Percentiles rank a stretch among this genome's conserved stretches.
Evolutionary conservation across 1,140 invertebrate genomes (phyloP).

Genomic region (Tetramorium parvispinum): DNA sequence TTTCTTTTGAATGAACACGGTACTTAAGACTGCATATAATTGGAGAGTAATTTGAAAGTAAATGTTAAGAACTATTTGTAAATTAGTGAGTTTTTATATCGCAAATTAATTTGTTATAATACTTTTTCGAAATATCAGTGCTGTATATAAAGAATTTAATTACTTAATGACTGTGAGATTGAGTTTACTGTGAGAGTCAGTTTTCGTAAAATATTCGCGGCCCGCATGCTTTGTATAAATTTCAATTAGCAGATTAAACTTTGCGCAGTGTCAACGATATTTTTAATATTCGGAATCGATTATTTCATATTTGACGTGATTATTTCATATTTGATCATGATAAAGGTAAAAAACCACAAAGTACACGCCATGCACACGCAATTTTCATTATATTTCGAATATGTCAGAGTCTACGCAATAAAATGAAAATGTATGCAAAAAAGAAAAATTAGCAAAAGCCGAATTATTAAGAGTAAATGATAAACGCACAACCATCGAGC

Average conservation of each 20-base stretch:
- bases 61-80: neutral
- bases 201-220: slow-evolving; percentile 28
- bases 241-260: slow-evolving; percentile 57
- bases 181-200: neutral
- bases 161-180: slow-evolving; percentile 43
- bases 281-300: slow-evolving; percentile 35
- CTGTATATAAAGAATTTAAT: slow-evolving; percentile 26
- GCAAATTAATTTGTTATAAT: neutral
- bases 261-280: neutral
- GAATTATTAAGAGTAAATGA: neutral
- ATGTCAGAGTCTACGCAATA: neutral
- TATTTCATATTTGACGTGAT: slow-evolving; percentile 25
- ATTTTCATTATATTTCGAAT: slow-evolving; percentile 39
- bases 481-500: neutral
- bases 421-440: neutral
- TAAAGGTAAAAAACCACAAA: slow-evolving; percentile 1
- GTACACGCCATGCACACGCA: neutral
- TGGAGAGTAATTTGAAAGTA: neutral
- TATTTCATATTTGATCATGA: slow-evolving; percentile 11
- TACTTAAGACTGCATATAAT: neutral
- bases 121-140: neutral
- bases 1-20: neutral
- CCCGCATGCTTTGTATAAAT: slow-evolving; percentile 27
- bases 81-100: neutral
- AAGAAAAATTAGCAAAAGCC: neutral